phyloP scores from a whole-genome alignment of 2,888 invertebrate genomes.

The Latrodectus elegans region DNA sequence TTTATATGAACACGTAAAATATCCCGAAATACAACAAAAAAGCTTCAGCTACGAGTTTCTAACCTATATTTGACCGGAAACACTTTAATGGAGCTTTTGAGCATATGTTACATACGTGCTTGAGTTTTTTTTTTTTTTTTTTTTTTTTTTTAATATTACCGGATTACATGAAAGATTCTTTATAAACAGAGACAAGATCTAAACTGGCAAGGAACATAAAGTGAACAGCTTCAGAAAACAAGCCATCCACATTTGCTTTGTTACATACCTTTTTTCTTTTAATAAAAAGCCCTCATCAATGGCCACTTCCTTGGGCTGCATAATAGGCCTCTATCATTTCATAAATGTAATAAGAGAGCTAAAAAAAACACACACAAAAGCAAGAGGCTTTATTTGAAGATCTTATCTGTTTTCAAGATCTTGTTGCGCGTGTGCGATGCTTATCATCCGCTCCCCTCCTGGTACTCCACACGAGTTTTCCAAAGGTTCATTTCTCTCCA shows the following conservation, averaged over 20 bases:
- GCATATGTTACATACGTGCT: too few relatives aligned
- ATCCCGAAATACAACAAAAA: too few relatives aligned
- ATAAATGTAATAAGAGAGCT: slow-evolving; percentile 38
- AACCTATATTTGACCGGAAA: too few relatives aligned
- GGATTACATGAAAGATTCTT: too few relatives aligned
- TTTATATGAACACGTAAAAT: too few relatives aligned
- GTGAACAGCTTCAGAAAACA: background rate
- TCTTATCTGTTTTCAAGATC: slow-evolving; percentile 54
- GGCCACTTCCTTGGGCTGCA: slow-evolving; percentile 21
- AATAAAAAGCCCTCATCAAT: slow-evolving; percentile 42
- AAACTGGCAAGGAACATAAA: background rate
- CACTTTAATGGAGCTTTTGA: too few relatives aligned
- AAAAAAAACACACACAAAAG: slow-evolving; percentile 5
- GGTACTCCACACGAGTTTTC: too few relatives aligned
- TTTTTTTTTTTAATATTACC: too few relatives aligned
- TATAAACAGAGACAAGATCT: background rate
- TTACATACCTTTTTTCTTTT: slow-evolving; percentile 1
- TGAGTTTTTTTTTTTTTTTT: too few relatives aligned
- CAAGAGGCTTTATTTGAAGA: slow-evolving; percentile 17
- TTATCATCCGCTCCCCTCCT: slow-evolving; percentile 39
- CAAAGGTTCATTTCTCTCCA: too few relatives aligned
- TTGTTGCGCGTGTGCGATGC: slow-evolving; percentile 61
- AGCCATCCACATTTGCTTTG: slow-evolving; percentile 9
- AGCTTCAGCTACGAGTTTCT: too few relatives aligned
- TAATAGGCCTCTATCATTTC: slow-evolving; percentile 56